A percentile compares a stretch with the other conserved stretches of the same genome.
Conservation (phyloP, 2,113 vertebrate genomes). For the Clupea harengus region DNA sequence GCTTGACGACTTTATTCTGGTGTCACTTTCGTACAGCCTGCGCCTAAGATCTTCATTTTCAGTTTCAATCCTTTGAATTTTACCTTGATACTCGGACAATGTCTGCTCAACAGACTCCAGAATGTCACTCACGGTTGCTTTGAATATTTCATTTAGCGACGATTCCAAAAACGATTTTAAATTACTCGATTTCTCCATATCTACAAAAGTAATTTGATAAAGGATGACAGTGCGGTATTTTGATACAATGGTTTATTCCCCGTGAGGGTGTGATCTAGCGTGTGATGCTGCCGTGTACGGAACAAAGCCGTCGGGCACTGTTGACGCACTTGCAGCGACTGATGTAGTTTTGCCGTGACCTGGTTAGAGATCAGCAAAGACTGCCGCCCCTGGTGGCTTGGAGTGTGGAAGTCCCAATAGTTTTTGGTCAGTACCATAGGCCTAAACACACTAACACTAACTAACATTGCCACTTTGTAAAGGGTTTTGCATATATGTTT, state of each 20-base stretch:
- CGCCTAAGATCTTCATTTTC: slow-evolving; percentile 69
- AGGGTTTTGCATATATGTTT: no score
- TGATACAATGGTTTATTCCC: not conserved
- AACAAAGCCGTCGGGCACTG: slow-evolving; percentile 48
- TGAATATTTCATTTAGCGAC: slow-evolving; percentile 71
- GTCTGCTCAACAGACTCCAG: slow-evolving; percentile 70
- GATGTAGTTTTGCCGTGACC: not conserved
- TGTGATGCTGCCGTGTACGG: slow-evolving; percentile 53
- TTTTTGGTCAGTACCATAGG: not conserved
- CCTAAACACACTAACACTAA: no score
- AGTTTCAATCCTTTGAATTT: slow-evolving; percentile 61
- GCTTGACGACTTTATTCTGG: slow-evolving; percentile 23
- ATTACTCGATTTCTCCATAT: slow-evolving; percentile 59
- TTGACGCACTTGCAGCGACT: not conserved
- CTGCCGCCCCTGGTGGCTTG: slow-evolving; percentile 1
- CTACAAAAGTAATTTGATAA: slow-evolving; percentile 16
- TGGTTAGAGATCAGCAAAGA: not conserved
- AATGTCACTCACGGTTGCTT: slow-evolving; percentile 69
- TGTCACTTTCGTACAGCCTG: slow-evolving; percentile 52
- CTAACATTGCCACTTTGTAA: no score
- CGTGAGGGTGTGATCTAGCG: slow-evolving; percentile 32
- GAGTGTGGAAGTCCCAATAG: not conserved
- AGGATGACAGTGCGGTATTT: not conserved
- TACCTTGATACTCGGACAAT: slow-evolving; percentile 64
- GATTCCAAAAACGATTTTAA: slow-evolving; percentile 66